Conservation (phyloP, 37 sponge, comb jelly and placozoan species). For the Spongilla lacustris region DNA sequence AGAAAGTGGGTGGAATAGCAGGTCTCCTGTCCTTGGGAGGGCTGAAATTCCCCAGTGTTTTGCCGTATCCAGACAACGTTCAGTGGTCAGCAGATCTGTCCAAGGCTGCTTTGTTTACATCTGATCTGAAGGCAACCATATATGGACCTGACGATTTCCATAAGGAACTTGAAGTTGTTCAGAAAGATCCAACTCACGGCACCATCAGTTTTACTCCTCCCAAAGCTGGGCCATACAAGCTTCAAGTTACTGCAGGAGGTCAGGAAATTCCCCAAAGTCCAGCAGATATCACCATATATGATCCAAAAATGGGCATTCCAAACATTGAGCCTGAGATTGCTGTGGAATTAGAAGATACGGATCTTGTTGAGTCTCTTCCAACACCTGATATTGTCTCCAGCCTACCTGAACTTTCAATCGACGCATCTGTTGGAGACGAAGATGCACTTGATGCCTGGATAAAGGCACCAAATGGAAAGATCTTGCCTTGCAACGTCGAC, state of each 20-base stretch:
- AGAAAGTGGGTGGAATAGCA: not conserved
- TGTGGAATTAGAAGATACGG: slow-evolving; percentile 12
- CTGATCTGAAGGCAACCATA: not conserved
- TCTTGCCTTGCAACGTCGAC: not conserved
- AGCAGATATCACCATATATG: slow-evolving; percentile 15
- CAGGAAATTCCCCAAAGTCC: not conserved
- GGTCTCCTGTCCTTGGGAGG: not conserved
- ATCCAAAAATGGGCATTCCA: slow-evolving; percentile 44
- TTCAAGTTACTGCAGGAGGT: not conserved
- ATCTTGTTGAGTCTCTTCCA: slow-evolving; percentile 19
- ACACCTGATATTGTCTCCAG: not conserved
- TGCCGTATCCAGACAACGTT: not conserved
- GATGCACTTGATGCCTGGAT: not conserved
- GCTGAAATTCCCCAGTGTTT: not conserved
- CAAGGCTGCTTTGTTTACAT: not conserved
- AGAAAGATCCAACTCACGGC: not conserved
- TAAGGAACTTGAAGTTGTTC: not conserved
- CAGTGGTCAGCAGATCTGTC: not conserved
- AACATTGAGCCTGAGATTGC: slow-evolving; percentile 34
- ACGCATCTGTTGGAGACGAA: not conserved
- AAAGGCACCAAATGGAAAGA: not conserved
- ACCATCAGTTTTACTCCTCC: not conserved
- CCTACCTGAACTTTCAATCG: not conserved
- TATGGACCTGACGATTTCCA: not conserved
- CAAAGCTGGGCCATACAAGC: not conserved